Conservation (phyloP, 2,797 vertebrate genomes). For the Cyclopterus lumpus region DNA sequence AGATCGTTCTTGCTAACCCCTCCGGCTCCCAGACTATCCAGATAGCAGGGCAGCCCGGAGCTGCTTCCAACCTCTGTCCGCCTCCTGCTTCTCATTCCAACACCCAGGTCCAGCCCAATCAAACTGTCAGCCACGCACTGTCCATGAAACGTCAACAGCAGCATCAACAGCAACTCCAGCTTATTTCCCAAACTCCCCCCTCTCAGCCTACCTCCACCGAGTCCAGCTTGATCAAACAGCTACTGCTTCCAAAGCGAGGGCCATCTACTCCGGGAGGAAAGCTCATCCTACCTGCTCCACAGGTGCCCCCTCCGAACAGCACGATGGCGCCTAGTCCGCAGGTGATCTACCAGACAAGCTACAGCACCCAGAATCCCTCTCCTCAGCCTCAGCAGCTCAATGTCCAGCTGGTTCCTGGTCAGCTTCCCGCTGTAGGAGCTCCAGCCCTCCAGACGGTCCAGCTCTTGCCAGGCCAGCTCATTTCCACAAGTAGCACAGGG, state of each 20-base stretch:
- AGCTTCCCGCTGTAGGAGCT: conserved; percentile 86
- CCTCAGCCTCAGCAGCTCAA: conserved; percentile 92
- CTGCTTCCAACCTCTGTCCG: conserved; percentile 86
- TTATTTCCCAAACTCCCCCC: conserved; percentile 84
- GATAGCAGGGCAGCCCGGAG: conserved; percentile 88
- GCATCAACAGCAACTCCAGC: conserved; percentile 82
- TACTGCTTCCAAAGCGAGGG: conserved; percentile 98
- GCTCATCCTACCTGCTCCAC: conserved; percentile 97
- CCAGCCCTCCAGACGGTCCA: conserved; percentile 92
- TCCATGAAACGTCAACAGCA: conserved; percentile 90
- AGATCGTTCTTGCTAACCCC: conserved; percentile 96
- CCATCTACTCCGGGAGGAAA: conserved; percentile 97
- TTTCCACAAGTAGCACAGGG: conserved; percentile 89
- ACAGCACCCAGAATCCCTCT: conserved; percentile 88
- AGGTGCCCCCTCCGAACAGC: conserved; percentile 94
- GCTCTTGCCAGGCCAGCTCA: conserved; percentile 94
- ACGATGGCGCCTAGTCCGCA: conserved; percentile 90
- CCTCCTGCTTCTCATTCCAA: conserved; percentile 85
- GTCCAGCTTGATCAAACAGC: conserved; percentile 98
- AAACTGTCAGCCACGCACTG: conserved; percentile 94
- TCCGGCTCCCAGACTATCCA: conserved; percentile 90
- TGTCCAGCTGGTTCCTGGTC: conserved; percentile 93
- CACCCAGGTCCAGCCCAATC: conserved; percentile 88
- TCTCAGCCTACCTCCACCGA: conserved; percentile 93
- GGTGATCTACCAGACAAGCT: conserved; percentile 92